Base-by-base conservation (phyloP, 30 jellyfish, hydroid and myxozoan species). In the Catostylus mosaicus region DNA sequence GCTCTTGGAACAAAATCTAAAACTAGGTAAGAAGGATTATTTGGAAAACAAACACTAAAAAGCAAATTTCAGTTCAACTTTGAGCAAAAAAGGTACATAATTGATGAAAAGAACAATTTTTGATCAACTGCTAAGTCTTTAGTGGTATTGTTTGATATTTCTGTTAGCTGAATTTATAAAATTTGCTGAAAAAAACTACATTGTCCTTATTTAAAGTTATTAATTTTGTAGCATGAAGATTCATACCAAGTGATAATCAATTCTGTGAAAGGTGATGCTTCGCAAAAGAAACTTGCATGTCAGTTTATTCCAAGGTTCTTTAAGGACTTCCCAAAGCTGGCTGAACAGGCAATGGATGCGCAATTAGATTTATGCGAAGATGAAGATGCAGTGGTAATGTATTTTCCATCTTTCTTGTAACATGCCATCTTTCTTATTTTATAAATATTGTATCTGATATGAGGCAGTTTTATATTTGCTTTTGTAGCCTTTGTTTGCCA, bases 331-430 rank as follows among this genome's bases (percentile, higher is more conserved):
- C 96, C 97, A 20, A 86, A 71, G 30, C 89, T 94, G 37, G 92
- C 92, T n/a, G 97, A 94, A 40, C 88, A 83, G 30, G 99, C 99
- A 8, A 88, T 94, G 26, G 96, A 94, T 94, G 99, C 99, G 30
- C 97, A 94, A 36, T 77, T 94, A 46, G 99, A 94, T 50, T 85
- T 94, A 20, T 94, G 99, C 70, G 99, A 94, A 74, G 99, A 94
- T 45, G 97, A 88, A 56, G 99, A 94, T 85, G 94, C 95, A 22
- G 86, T 86, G 88, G 96, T 87, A 87, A 34, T 48, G 30, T 12
- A 50, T 65, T 34, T 33, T 23, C 33, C 10, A 16, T 75, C 16
- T 19, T 33, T 75, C 2, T 40, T 11, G 63, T 19, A 20, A 22
- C 74, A 30, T 69, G 3, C 2, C 60, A 46, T 46, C 14, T 46